Evolutionary conservation across 2,113 vertebrate genomes (phyloP), one percentile per base, ranked within the genome.

Genomic region (Eleginops maclovinus): DNA sequence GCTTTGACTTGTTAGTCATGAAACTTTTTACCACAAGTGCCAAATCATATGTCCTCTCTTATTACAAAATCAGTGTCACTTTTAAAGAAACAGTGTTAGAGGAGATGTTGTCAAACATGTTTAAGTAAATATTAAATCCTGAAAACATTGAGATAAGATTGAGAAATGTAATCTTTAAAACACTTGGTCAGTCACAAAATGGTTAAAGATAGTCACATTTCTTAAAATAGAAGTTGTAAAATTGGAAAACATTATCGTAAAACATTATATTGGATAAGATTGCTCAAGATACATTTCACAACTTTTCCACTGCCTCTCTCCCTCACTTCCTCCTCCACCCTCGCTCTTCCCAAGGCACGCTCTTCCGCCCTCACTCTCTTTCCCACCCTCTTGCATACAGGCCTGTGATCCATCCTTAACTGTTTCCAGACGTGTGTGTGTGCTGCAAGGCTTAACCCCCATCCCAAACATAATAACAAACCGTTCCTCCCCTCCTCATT

Each of bases 371-470:
- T 89, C 88, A 82, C 89, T 88, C 77, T 77, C 74, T 93, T 94
- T 95, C 94, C 95, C 95, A 94, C 92, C 92, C 92, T 89, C 55
- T 69, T 84, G 89, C 64, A 28, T 83, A 76, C 75, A 89, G 79
- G 89, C 89, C 90, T 90, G 84, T 88, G 87, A 90, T 93, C 90
- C 87, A 75, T 84, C 86, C 86, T 87, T 95, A 95, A 95, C 94
- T 91, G 90, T 90, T 95, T 95, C 95, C 95, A 95, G 94, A 94
- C 89, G 67, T 87, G 77, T 86, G 81, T 86, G 81, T 67, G 36
- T 82, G 79, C 86, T 90, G 75, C 81, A 84, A 85, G 69, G 85
- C 84, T 81, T 81, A 68, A 75, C 75, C 85, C 85, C 86, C 82
- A 58, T 78, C 82, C 86, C 72, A 91, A 90, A 88, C 90, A 91